Percentiles rank a stretch among this genome's conserved stretches.
These are phyloP conservation scores for Oxygymnocypris stewartii DNA, from an alignment of 2,113 vertebrate genomes.

Conservation along the genomic window DNA sequence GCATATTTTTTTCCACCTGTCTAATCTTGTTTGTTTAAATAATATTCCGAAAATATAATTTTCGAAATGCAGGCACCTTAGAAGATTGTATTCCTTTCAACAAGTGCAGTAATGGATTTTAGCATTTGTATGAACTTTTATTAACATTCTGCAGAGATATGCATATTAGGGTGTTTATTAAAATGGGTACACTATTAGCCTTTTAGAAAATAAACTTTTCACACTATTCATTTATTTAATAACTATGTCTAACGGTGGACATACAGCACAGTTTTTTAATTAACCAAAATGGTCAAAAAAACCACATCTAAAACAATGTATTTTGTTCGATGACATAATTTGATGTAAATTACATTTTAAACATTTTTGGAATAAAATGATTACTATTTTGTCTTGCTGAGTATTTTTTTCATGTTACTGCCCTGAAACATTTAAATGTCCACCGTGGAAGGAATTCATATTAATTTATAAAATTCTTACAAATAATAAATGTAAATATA, in stretches of 20 bases:
- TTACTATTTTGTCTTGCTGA: not conserved
- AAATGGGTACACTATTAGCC: not conserved
- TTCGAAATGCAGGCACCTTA: not conserved
- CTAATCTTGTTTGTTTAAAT: slow-evolving; percentile 4
- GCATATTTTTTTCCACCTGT: not conserved
- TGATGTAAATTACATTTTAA: not conserved
- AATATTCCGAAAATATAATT: not conserved
- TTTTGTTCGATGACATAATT: not conserved
- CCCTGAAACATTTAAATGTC: not conserved
- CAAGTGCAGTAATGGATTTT: not conserved
- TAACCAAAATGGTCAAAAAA: not conserved
- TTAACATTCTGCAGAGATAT: not conserved
- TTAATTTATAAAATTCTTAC: not conserved
- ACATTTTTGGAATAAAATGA: not conserved
- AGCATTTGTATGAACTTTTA: not conserved
- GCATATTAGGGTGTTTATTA: not conserved
- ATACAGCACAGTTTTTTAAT: not conserved
- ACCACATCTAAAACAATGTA: not conserved
- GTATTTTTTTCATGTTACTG: not conserved
- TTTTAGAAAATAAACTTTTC: not conserved
- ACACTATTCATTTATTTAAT: not conserved
- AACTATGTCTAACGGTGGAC: not conserved
- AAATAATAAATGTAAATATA: not conserved
- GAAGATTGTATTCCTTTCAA: slow-evolving; percentile 12
- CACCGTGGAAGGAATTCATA: not conserved